Evolutionary conservation across 1,140 invertebrate genomes (phyloP).

Genomic region (Zaprionus tsacasi): DNA sequence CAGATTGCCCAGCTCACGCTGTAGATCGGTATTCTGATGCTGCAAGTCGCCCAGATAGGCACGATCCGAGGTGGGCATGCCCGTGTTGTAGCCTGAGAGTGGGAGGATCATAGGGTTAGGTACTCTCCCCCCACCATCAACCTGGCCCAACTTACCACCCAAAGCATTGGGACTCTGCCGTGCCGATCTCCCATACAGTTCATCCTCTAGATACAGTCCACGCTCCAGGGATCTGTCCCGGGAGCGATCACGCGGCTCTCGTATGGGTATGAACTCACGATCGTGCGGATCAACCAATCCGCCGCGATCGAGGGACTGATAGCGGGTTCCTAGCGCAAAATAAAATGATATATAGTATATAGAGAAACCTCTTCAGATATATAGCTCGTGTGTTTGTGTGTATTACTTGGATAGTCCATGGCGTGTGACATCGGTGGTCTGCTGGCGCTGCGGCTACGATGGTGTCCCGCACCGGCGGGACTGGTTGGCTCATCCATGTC

Average conservation of each 20-base stretch:
- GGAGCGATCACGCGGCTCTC: constrained; percentile 88
- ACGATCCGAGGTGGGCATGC: constrained; percentile 82
- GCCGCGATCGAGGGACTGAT: constrained; percentile 91
- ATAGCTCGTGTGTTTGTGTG: neutral
- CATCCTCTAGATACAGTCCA: constrained; percentile 90
- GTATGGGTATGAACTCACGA: constrained; percentile 92
- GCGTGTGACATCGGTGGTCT: constrained; percentile 85
- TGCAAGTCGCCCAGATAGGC: constrained; percentile 96
- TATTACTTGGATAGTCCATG: constrained; percentile 84
- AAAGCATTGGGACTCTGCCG: constrained; percentile 89
- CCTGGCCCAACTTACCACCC: constrained; percentile 43
- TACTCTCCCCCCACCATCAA: neutral
- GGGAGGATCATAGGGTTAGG: neutral
- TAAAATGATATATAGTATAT: neutral
- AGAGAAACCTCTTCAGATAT: neutral
- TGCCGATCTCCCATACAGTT: constrained; percentile 90
- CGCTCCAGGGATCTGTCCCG: constrained; percentile 88
- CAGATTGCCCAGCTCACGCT: constrained; percentile 97
- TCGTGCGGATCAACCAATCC: constrained; percentile 87
- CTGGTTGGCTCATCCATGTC: constrained; percentile 90
- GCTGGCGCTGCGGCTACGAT: constrained; percentile 87
- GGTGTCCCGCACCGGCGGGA: constrained; percentile 88
- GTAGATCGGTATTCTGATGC: constrained; percentile 96
- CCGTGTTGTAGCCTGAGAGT: constrained; percentile 67
- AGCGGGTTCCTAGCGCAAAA: constrained; percentile 85